phyloP scores from a whole-genome alignment of 2,113 vertebrate species.

The Hyperopisus bebe region DNA sequence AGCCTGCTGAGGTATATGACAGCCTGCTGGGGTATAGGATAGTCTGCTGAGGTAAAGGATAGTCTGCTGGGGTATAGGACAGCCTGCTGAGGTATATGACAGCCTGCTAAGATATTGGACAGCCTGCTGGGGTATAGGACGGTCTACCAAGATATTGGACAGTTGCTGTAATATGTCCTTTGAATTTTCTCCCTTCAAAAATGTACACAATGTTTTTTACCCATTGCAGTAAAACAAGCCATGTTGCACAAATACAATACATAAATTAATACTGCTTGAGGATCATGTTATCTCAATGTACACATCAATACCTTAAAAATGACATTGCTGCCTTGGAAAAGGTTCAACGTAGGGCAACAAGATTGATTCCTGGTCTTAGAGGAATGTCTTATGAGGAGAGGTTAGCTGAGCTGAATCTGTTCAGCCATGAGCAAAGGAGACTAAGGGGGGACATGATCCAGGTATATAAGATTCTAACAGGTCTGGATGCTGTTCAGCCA shows the following conservation, averaged over 20 bases:
- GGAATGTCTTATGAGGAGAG: no score
- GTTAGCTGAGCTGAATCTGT: no score
- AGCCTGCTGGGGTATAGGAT: no score
- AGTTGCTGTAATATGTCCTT: slow-evolving; percentile 44
- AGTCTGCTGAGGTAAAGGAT: no score
- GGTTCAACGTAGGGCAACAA: no score
- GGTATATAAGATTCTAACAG: no score
- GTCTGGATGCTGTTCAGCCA: no score
- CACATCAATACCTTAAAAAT: not conserved
- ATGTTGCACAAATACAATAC: no score
- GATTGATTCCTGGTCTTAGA: no score
- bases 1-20: not conserved
- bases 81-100: not conserved
- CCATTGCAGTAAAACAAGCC: not conserved
- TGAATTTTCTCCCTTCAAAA: slow-evolving; percentile 16
- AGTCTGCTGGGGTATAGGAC: not conserved
- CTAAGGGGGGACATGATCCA: no score
- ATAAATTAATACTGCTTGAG: not conserved
- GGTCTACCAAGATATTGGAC: slow-evolving; percentile 5
- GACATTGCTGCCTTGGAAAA: no score
- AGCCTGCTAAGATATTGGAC: not conserved
- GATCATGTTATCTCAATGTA: not conserved
- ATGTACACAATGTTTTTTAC: not conserved
- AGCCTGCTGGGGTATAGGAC: not conserved
- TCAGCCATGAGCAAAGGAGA: no score